Base-by-base conservation (phyloP, 2,797 vertebrate species). In the Aselliscus stoliczkanus region DNA sequence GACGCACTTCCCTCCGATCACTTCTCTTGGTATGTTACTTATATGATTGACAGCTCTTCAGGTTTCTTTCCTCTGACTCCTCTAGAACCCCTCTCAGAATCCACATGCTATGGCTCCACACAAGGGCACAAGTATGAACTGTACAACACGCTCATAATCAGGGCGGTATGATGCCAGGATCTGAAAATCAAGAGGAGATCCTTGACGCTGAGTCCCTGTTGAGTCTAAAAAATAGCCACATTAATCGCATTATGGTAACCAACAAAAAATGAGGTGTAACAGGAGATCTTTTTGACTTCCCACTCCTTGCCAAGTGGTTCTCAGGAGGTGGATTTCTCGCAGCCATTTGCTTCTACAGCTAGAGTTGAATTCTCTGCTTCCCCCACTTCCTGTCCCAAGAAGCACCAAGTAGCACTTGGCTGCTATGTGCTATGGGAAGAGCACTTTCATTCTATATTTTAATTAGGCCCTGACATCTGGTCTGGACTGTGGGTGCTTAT, bases 401-500 rank as follows among this genome's bases (percentile, higher is more conserved):
- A 93, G 67, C 76, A 65, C 82, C 47, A 23, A 1, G 3, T 39
- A 29, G 65, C 0, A 0, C 75, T 6, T 81, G 65, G 50, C 18
- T 44, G 21, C 56, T 94, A 17, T 0, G 34, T 42, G 70, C 81
- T 70, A 80, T 75, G 79, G 81, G 88, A 89, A 67, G 65, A 87
- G 52, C 15, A 52, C 56, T 96, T 97, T 92, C 94, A 29, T 90
- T 79, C 90, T 70, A 27, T 92, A 75, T 97, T 98, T 97, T 97
- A 97, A 98, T 98, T 96, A 97, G 96, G 70, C 85, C 65, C 75
- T 96, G 97, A 97, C 94, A 97, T 95, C 98, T 98, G 94, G 39
- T 87, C 44, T 50, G 85, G 94, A 58, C 96, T 79, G 1, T 27
- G 88, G 94, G 86, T 84, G 37, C 52, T 97, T 97, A 93, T 98